phyloP scores from a whole-genome alignment of 2,113 vertebrate genomes.

The Bolborhynchus lineola region DNA sequence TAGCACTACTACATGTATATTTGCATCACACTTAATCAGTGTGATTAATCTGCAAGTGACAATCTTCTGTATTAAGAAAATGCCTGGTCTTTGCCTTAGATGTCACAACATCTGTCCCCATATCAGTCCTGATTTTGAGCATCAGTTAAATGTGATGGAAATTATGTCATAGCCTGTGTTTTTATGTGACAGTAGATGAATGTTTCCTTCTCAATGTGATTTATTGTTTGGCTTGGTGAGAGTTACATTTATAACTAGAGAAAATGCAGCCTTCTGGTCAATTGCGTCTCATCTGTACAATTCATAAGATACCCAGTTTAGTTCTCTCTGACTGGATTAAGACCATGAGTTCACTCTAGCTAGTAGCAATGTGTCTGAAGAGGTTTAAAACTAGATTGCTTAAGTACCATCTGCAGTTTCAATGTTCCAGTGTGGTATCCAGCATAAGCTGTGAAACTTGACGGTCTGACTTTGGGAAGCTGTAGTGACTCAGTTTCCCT shows the following conservation, averaged over 20 bases:
- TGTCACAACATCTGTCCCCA: not conserved
- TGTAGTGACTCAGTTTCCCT: not conserved
- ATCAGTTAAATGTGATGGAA: not conserved
- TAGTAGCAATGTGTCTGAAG: not conserved
- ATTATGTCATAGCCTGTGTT: not conserved
- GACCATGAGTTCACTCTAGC: not conserved
- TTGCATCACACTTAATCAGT: not conserved
- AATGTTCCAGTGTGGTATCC: not conserved
- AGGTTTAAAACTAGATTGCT: not conserved
- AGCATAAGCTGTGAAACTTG: not conserved
- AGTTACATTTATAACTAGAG: not conserved
- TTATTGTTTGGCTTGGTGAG: not conserved
- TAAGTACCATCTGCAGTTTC: not conserved
- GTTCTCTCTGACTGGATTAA: not conserved
- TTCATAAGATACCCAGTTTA: not conserved
- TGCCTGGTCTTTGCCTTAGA: not conserved
- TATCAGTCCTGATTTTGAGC: not conserved
- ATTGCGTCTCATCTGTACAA: not conserved
- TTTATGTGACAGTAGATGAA: not conserved
- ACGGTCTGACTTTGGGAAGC: not conserved
- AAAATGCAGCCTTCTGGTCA: not conserved
- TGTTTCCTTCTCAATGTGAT: not conserved
- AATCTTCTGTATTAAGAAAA: not conserved
- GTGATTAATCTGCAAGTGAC: not conserved
- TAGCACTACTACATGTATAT: not conserved